Conservation (phyloP, 2,797 vertebrate genomes). For the Sciurus vulgaris region DNA sequence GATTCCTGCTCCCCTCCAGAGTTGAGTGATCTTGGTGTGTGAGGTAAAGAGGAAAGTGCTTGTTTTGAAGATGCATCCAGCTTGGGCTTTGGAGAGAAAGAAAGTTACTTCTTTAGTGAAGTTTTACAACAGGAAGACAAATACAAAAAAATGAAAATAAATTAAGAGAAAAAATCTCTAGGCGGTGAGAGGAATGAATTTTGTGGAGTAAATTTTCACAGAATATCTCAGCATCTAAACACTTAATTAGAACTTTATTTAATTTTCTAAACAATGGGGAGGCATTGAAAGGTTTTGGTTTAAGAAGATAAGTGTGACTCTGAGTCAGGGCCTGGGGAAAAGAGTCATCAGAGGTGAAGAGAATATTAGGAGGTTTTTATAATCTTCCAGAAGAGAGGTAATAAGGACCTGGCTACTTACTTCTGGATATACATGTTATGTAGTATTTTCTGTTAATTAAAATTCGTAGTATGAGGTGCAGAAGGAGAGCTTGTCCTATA, state of each 20-base stretch:
- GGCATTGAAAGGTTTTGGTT: background rate
- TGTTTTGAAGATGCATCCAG: background rate
- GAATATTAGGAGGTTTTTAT: conserved; percentile 19
- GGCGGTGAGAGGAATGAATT: background rate
- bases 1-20: background rate
- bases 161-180: background rate
- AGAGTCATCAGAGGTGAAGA: background rate
- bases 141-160: background rate
- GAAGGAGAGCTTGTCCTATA: conserved; percentile 6
- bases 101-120: background rate
- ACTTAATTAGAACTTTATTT: conserved; percentile 57
- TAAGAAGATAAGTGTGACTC: conserved; percentile 20
- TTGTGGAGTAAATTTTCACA: conserved; percentile 28
- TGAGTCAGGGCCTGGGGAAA: background rate
- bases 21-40: background rate
- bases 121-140: background rate
- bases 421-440: conserved; percentile 12
- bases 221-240: conserved; percentile 13
- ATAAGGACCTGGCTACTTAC: conserved; percentile 26
- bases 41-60: background rate
- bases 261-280: background rate
- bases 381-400: conserved; percentile 55
- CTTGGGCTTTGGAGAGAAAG: background rate
- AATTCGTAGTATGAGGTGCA: conserved; percentile 43
- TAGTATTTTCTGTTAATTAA: conserved; percentile 76